phyloP scores from a whole-genome alignment of 1,140 invertebrate species.

The Ostrea edulis region DNA sequence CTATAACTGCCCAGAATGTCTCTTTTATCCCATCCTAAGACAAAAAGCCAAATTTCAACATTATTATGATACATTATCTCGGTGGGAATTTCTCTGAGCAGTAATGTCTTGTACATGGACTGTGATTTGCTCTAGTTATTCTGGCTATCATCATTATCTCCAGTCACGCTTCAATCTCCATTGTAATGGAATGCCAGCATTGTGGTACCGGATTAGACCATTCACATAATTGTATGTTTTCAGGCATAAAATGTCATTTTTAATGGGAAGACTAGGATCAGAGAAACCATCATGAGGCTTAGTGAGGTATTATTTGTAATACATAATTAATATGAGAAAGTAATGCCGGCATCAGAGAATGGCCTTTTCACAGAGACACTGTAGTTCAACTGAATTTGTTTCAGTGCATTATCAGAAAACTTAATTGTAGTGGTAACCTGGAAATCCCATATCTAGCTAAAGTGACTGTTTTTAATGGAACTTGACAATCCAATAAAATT shows the following conservation, averaged over 20 bases:
- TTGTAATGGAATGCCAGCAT: background rate
- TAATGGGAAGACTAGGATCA: background rate
- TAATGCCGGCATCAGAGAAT: background rate
- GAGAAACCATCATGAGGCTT: conserved; percentile 8
- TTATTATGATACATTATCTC: background rate
- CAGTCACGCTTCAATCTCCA: background rate
- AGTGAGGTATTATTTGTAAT: conserved; percentile 4
- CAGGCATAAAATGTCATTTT: conserved; percentile 15
- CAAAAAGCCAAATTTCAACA: background rate
- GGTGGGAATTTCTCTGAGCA: background rate
- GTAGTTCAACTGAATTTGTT: background rate
- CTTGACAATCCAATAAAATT: background rate
- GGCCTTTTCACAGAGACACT: background rate
- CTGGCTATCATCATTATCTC: background rate
- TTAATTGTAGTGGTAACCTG: background rate
- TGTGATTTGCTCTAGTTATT: conserved; percentile 14
- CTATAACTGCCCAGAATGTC: background rate
- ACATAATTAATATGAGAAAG: background rate
- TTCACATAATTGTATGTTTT: conserved; percentile 13
- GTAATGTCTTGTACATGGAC: background rate
- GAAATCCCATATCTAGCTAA: background rate
- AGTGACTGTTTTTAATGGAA: background rate
- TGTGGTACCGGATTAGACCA: background rate
- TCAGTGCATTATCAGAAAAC: background rate
- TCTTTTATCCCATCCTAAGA: background rate